Evolutionary conservation across 2,113 vertebrate species (phyloP), one percentile per base, ranked within the genome.

Genomic region (Balaeniceps rex): DNA sequence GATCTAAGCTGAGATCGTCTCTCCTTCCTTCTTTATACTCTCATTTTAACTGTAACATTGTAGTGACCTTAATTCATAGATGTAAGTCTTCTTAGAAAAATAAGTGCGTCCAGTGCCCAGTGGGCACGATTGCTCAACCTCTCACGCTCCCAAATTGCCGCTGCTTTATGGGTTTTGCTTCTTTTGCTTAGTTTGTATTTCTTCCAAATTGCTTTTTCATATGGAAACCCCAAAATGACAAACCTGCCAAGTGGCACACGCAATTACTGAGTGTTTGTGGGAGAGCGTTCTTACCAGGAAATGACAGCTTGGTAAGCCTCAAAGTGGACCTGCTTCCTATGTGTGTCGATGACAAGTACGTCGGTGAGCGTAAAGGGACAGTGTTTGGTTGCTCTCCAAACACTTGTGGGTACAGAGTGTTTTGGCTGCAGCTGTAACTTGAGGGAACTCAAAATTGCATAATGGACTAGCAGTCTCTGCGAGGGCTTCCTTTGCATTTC

Each of bases 141-240:
- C 36, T 49, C 8, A 0, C 0, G 1, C 18, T 91, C 58, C 40
- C 17, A 34, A 18, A 51, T 4, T 58, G 31, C 71, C 1, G 1
- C 57, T 91, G 38, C 69, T 78, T 65, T 52, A 55, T 40, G 58
- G 49, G 3, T 5, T 94, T 88, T n/a, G 14, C 60, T 91, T 36
- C 40, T 77, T 83, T 57, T 79, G 60, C 47, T 80, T 64, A 51
- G 70, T 81, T 74, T 92, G 46, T 72, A n/a, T 81, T 83, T 93
- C 44, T 90, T 90, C 71, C 60, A 71, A 40, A 63, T 68, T 34
- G 7, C 5, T 33, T 61, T 87, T 91, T 60, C 36, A 1, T 70
- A 14, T 14, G 60, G 83, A 71, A 96, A 55, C 80, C 69, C 72
- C 47, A 3, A 34, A 71, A 54, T 33, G 60, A 29, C 25, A 82